Evolutionary conservation across 1,140 invertebrate genomes (phyloP).

Genomic region (Diabrotica virgifera): DNA sequence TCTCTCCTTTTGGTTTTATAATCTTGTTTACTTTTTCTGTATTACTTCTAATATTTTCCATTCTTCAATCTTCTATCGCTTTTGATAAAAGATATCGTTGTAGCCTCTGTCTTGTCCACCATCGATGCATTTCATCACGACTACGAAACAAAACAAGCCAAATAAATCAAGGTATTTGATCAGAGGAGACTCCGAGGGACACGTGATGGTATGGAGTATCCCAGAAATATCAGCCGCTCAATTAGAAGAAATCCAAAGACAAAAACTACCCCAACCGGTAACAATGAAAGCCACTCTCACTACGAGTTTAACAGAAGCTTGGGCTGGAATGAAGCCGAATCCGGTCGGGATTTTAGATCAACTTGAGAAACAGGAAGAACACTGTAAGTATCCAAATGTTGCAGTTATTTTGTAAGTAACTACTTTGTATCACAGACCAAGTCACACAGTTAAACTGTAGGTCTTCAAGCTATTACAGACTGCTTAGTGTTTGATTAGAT

Average conservation of each 20-base stretch:
- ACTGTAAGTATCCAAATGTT: constrained; percentile 28
- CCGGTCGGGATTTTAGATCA: constrained; percentile 91
- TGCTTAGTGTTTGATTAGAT: too few relatives aligned
- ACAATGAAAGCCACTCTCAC: constrained; percentile 67
- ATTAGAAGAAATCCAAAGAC: constrained; percentile 58
- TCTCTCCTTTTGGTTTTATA: too few relatives aligned
- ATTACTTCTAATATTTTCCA: too few relatives aligned
- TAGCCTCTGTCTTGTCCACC: constrained; percentile 87
- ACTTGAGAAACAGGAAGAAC: constrained; percentile 57
- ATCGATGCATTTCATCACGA: constrained; percentile 75
- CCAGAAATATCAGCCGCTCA: constrained; percentile 74
- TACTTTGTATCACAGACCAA: not conserved
- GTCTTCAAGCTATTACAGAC: too few relatives aligned
- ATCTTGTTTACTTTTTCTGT: too few relatives aligned
- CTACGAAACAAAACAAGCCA: constrained; percentile 58
- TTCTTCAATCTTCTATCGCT: too few relatives aligned
- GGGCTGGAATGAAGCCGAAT: constrained; percentile 80
- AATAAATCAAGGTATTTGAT: constrained; percentile 64
- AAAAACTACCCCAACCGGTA: constrained; percentile 44
- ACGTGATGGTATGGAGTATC: constrained; percentile 82
- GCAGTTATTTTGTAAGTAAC: not conserved
- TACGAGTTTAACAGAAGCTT: constrained; percentile 78
- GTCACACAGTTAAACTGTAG: not conserved
- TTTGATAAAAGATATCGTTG: constrained; percentile 26
- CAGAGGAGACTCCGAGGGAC: constrained; percentile 86